These are phyloP conservation scores for Oryzias sinensis DNA, from an alignment of 2,797 vertebrate genomes.

Conservation along the genomic window DNA sequence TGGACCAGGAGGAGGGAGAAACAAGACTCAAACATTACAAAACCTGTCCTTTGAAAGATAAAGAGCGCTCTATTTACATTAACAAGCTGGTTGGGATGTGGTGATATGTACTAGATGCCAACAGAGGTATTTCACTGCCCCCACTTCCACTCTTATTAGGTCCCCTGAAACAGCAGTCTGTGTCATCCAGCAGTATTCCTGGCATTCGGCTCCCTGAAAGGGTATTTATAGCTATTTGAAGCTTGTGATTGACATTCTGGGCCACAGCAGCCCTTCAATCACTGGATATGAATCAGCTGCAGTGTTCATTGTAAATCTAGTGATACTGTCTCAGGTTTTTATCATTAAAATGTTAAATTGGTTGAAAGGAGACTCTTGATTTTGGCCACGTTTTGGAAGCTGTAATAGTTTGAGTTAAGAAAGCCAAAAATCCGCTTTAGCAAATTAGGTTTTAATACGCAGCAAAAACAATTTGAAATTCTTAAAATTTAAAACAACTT, in stretches of 20 bases:
- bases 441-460: no score
- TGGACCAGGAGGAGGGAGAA: no score
- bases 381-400: no score
- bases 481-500: no score
- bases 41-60: constrained; percentile 7
- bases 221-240: constrained; percentile 62
- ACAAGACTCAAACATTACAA: no score
- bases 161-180: constrained; percentile 25
- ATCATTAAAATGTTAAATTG: no score
- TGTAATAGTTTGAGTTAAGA: no score
- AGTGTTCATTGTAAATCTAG: background rate
- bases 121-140: constrained; percentile 65
- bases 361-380: no score
- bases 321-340: no score
- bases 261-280: constrained; percentile 25
- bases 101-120: constrained; percentile 44
- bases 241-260: constrained; percentile 39
- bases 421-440: no score
- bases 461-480: no score
- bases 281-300: constrained; percentile 15
- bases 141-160: constrained; percentile 2
- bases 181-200: constrained; percentile 49
- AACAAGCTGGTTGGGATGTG: constrained; percentile 17
- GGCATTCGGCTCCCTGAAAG: constrained; percentile 37
- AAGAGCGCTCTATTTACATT: constrained; percentile 11